These are phyloP conservation scores for Paedocypris micromegethes DNA, from an alignment of 2,797 vertebrate species.

Conservation along the genomic window DNA sequence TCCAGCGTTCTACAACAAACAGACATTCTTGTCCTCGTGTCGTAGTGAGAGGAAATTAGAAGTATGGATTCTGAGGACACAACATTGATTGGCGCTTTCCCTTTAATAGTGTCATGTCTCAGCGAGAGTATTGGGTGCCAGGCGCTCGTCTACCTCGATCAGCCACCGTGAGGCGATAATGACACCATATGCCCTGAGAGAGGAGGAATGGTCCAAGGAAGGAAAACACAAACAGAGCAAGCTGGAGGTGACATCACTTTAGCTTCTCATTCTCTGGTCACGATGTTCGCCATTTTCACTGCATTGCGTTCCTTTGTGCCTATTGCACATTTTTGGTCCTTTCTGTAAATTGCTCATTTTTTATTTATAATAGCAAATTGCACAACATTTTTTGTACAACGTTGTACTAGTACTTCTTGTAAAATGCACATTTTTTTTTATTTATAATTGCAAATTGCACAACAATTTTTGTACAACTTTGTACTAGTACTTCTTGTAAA, in stretches of 20 bases:
- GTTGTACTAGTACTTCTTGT: too few relatives aligned
- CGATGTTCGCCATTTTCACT: constrained; percentile 47
- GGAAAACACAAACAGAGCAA: constrained; percentile 14
- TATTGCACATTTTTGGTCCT: too few relatives aligned
- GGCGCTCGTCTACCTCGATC: constrained; percentile 16
- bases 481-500: too few relatives aligned
- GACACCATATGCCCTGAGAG: constrained; percentile 8
- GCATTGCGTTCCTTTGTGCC: too few relatives aligned
- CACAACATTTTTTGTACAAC: too few relatives aligned
- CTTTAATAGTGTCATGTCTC: constrained; percentile 61
- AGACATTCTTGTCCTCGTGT: constrained; percentile 24
- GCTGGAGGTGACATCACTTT: constrained; percentile 21
- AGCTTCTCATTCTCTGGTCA: constrained; percentile 36
- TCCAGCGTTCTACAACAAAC: not conserved
- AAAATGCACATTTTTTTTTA: too few relatives aligned
- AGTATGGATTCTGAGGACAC: constrained; percentile 20
- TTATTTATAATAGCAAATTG: too few relatives aligned
- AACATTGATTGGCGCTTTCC: constrained; percentile 21
- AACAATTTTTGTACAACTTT: too few relatives aligned
- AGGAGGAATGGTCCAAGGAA: not conserved
- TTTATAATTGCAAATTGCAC: too few relatives aligned
- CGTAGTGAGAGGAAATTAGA: constrained; percentile 20
- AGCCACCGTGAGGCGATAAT: constrained; percentile 7
- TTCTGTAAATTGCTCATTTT: too few relatives aligned
- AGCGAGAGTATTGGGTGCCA: constrained; percentile 38